These are phyloP conservation scores for Musca domestica DNA, from an alignment of 1,140 invertebrate species.

Conservation along the genomic window DNA sequence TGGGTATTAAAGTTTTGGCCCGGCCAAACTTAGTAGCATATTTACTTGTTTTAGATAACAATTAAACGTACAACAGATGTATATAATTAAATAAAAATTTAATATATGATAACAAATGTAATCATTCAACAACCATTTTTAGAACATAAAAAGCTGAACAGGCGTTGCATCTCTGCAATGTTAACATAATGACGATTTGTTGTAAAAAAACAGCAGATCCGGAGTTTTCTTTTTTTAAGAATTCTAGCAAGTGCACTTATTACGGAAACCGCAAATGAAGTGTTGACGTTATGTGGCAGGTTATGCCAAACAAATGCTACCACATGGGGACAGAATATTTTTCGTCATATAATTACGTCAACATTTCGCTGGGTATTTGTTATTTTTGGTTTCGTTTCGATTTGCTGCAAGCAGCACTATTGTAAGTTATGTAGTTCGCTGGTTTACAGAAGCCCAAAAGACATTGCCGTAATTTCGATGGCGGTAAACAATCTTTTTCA, in stretches of 20 bases:
- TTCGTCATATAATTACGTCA: not conserved
- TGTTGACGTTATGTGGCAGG: constrained; percentile 6
- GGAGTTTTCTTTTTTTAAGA: too few relatives aligned
- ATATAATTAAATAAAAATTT: too few relatives aligned
- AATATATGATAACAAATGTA: too few relatives aligned
- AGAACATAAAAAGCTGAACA: not conserved
- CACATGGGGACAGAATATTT: too few relatives aligned
- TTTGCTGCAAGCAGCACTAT: not conserved
- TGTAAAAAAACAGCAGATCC: not conserved
- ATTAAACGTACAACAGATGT: too few relatives aligned
- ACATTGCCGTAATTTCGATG: constrained; percentile 3
- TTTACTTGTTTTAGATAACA: too few relatives aligned
- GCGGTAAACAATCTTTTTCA: not conserved
- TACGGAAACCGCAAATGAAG: constrained; percentile 17
- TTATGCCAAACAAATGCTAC: not conserved
- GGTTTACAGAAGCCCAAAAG: not conserved
- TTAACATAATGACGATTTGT: too few relatives aligned
- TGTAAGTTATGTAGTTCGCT: too few relatives aligned
- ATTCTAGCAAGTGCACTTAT: constrained; percentile 1
- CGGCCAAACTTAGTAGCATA: too few relatives aligned
- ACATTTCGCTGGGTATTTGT: not conserved
- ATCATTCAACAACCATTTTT: too few relatives aligned
- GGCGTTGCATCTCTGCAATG: not conserved
- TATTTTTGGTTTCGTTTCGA: not conserved
- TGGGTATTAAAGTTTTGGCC: too few relatives aligned